Base-by-base conservation (phyloP, 2,888 invertebrate genomes). In the Napeogenes sylphis region DNA sequence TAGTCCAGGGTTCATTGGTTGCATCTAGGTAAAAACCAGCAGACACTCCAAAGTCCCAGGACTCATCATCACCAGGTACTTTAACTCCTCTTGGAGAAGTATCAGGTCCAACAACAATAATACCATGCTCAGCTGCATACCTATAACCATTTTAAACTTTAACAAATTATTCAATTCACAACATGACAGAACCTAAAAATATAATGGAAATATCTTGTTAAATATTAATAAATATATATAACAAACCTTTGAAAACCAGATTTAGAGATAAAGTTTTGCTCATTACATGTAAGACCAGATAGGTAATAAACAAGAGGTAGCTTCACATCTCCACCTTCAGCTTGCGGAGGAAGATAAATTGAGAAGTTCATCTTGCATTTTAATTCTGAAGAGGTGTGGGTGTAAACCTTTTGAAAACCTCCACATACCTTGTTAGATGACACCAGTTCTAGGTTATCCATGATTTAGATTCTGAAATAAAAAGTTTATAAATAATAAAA, bases 11-110 rank as follows among this genome's bases (percentile, higher is more conserved):
- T n/a, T 95, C 94, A 73, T 94, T 92, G 0, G 94, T 94, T 4
- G 99, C 98, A 90, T 99, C 96, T 2, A 99, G 91, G 83, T 99
- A 99, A 84, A 98, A 99, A 0, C 99, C 98, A 67, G 99, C 99
- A 5, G 96, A 96, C 10, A 95, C 94, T 38, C 99, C 99, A 87
- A 99, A 98, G 85, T 99, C 98, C 93, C 96, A 98, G 21, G 93
- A 91, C 45, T 97, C 98, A 78, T 97, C 95, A 86, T 99, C 97
- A 0, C 98, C 98, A 14, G 95, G 94, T 63, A 99, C 93, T 73
- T 96, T 95, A 12, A 96, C 92, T 5, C 96, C 97, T 74, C 98
- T 92, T 1, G 99, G 99, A 71, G 98, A 99, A 0, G 99, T 99
- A 78, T 99, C 99, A 0, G 99, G 98, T 65, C 95, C 95, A 3